Conservation (phyloP, 92 coral and sea anemone genomes). For the Zoanthus solanderi region DNA sequence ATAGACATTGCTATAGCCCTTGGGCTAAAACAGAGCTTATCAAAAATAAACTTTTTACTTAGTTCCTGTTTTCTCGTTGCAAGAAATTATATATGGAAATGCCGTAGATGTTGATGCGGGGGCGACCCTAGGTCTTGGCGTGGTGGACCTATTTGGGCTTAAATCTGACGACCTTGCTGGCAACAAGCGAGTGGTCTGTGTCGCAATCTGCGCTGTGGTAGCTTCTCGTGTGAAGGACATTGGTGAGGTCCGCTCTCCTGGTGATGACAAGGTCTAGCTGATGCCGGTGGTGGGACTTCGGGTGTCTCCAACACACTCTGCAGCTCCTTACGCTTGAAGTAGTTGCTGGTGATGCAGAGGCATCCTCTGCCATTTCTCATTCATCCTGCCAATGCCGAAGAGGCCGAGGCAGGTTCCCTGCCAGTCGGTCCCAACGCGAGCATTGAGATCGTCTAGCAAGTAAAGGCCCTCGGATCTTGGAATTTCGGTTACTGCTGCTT, state of each 20-base stretch:
- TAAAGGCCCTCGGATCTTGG: conserved; percentile 12
- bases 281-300: too few species aligned
- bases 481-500: background rate
- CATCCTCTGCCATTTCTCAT: too few species aligned
- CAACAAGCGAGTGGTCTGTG: background rate
- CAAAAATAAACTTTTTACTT: too few species aligned
- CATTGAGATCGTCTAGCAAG: conserved; percentile 25
- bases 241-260: background rate
- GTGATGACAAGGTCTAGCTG: too few species aligned
- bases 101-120: background rate
- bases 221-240: background rate
- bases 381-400: conserved; percentile 1
- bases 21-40: too few species aligned
- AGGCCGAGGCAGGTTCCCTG: background rate
- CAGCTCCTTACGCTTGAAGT: too few species aligned
- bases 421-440: conserved; percentile 4
- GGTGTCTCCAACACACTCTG: too few species aligned
- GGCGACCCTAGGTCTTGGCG: background rate
- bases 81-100: background rate
- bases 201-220: background rate
- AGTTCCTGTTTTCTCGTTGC: too few species aligned
- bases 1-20: too few species aligned
- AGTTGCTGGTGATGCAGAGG: too few species aligned
- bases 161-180: background rate
- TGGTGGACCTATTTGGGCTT: background rate